Evolutionary conservation across 1,140 invertebrate species (phyloP), one percentile per base, ranked within the genome.

Genomic region (Neodiprion lecontei): DNA sequence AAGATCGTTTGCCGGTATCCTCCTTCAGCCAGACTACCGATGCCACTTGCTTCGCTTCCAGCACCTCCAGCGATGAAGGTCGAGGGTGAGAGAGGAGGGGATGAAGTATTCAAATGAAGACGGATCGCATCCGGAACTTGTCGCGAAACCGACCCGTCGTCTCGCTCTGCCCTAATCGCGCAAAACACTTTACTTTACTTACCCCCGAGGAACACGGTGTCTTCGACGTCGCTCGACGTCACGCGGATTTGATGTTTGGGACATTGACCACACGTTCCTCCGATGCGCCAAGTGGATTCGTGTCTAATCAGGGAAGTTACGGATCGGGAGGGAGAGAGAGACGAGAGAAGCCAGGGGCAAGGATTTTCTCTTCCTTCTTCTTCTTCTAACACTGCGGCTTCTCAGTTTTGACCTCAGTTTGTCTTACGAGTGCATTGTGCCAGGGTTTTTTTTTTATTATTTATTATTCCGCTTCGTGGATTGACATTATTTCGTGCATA

Each of bases 131-230:
- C 69, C 71, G 71, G 78, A 76, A 21, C 17, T 21, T 21, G 17
- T 21, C 74, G 79, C 72, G 50, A 21, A 65, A 73, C 69, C 17
- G 75, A 72, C 75, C 72, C 75, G 79, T 76, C 78, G 79, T 79
- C 74, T 70, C 66, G 12, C 67, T 23, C 11, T 70, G 50, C 21
- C 72, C 79, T 81, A 81, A 81, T 81, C 80, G 77, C 78, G 76
- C 76, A 81, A 81, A 81, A 81, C 80, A 81, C 80, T 81, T 81
- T 81, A 79, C 53, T 17, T 61, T 10, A 21, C 17, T 21, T 21
- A 77, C 77, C 79, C 79, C 67, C 12, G 73, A 77, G 79, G 76
- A 21, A 21, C 17, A 40, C 28, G 2, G 28, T 40, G 28, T 40
- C 28, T 5, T 40, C 28, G 28, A 40, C 28, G 5, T 40, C 28